Base-by-base conservation (phyloP, 2,113 vertebrate genomes). In the Axis porcinus region DNA sequence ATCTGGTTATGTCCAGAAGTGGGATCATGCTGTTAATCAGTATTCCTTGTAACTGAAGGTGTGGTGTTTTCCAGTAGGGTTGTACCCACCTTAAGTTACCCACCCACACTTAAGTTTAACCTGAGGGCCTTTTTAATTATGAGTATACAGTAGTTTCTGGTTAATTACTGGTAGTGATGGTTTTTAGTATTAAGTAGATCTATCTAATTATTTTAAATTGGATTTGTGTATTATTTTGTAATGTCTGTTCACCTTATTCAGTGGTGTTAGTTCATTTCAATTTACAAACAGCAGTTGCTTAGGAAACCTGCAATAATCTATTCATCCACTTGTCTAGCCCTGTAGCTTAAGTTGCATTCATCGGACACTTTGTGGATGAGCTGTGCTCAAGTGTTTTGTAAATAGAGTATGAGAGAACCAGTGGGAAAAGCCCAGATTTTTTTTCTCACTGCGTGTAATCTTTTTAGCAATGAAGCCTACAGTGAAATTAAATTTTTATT, bases 401-500 rank as follows among this genome's bases (percentile, higher is more conserved):
- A 96, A 92, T 70, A 93, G 45, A 91, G 2, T 55, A 13, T 89
- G 74, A 95, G 45, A 93, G 90, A 95, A 95, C 76, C 52, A 45
- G 28, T 70, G 27, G 70, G 43, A 83, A 86, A 91, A 95, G 58
- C 33, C n/a, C 40, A 82, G 36, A 86, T 86, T 81, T 60, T 90
- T 91, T 96, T 86, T 50, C 9, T 76, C 60, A 76, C 33, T 89
- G 33, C 5, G 19, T 64, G 14, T 76, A 47, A 82, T 94, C 30
- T 96, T 97, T 90, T 95, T 94, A 86, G 50, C 52, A 86, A 19
- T 94, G 89, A 87, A 89, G 10, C 57, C 30, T 79, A 81, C 23
- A 92, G 15, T 96, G 64, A 97, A 90, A 87, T 86, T 40, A 95
- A 95, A 57, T 62, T 95, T 91, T 96, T 97, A 83, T 88, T 95